Conservation (phyloP, 2,113 vertebrate species). For the Synodontis membranacea region DNA sequence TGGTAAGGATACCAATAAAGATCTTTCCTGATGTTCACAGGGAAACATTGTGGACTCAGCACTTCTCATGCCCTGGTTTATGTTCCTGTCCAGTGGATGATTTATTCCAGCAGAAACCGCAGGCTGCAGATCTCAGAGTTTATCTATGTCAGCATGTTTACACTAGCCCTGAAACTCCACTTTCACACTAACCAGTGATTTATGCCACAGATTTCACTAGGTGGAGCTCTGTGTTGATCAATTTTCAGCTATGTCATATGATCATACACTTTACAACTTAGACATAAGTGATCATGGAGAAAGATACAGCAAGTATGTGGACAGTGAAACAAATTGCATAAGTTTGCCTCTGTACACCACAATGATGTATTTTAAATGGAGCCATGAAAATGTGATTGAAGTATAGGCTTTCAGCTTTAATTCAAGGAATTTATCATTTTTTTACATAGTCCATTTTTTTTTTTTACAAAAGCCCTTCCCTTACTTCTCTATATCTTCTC, state of each 20-base stretch:
- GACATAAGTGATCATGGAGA: not conserved
- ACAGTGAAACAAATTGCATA: too few relatives aligned
- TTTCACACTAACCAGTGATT: not conserved
- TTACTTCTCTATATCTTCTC: too few relatives aligned
- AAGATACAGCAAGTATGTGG: not conserved
- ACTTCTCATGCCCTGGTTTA: slow-evolving; percentile 49
- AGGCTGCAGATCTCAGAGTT: slow-evolving; percentile 34
- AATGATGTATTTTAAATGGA: too few relatives aligned
- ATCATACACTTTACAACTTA: not conserved
- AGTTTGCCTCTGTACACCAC: not conserved
- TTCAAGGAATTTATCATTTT: too few relatives aligned
- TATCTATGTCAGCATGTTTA: slow-evolving; percentile 45
- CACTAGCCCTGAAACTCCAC: not conserved
- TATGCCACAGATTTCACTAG: slow-evolving; percentile 1
- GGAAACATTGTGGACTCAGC: slow-evolving; percentile 39
- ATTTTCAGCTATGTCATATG: not conserved
- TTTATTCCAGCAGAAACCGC: slow-evolving; percentile 43
- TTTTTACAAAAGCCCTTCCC: too few relatives aligned
- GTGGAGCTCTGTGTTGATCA: slow-evolving; percentile 9
- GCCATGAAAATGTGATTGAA: too few relatives aligned
- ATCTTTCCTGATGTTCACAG: slow-evolving; percentile 25
- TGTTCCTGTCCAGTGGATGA: slow-evolving; percentile 42
- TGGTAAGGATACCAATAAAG: not conserved
- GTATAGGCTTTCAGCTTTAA: too few relatives aligned
- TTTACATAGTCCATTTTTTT: too few relatives aligned